Evolutionary conservation across 2,888 invertebrate species (phyloP), one percentile per base, ranked within the genome.

Genomic region (Mesochorus sp.): DNA sequence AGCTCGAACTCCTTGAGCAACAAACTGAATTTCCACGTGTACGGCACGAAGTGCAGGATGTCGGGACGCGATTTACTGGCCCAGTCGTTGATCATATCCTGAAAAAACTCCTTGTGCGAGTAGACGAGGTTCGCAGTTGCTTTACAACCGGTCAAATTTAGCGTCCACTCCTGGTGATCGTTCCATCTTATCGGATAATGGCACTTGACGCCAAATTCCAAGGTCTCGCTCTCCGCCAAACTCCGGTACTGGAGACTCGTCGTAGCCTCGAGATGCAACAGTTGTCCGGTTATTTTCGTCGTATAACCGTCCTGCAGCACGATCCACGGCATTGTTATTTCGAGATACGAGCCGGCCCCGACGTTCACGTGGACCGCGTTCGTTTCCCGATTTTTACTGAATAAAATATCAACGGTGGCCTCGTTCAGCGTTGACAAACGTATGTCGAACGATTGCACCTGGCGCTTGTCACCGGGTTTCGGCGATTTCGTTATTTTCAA

Each of bases 41-140:
- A 99, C 0, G 99, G 99, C 66, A 99, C 96, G 92, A 99, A 99
- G 87, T 96, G 95, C 71, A 97, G 93, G 67, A 99, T 94, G 90
- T 99, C 99, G 0, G 99, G 97, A 10, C 96, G 94, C 4, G 96
- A 95, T 93, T 99, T 99, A 73, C 95, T 96, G 0, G 97, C 95
- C 99, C 99, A 99, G 89, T 99, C 99, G 87, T 98, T 97, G 21
- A 98, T 95, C 88, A 99, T 93, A 92, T 98, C 99, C 92, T 97
- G 96, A 90, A 99, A 97, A 91, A 99, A 99, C 90, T 96, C 96
- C 91, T 99, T 99, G 91, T 99, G 99, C 80, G 96, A 96, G 90
- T 97, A 99, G 74, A 99, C 96, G 71, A 99, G 94, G 90, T 96
- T 96, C 10, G 97, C 95, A 0, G 98, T 97, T 0, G 98, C 97